A percentile compares a stretch with the other conserved stretches of the same genome.
Conservation (phyloP, 2,797 vertebrate genomes). For the Pterois miles region DNA sequence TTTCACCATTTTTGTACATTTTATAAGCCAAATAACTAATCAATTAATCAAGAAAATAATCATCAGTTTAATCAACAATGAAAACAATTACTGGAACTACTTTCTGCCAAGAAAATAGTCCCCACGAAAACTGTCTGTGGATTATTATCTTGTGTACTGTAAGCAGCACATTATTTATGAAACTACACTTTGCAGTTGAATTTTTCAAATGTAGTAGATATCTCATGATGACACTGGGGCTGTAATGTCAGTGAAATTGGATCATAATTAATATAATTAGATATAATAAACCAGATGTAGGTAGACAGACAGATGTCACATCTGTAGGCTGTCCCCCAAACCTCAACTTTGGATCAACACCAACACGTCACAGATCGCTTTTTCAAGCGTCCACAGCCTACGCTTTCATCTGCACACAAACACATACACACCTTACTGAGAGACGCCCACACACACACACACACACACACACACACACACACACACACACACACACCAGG, state of each 20-base stretch:
- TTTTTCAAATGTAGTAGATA: not conserved
- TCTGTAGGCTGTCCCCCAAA: constrained; percentile 47
- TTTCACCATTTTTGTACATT: too few relatives aligned
- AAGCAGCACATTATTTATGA: not conserved
- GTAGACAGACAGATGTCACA: not conserved
- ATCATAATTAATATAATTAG: not conserved
- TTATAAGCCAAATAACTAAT: too few relatives aligned
- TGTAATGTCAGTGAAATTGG: not conserved
- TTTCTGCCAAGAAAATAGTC: not conserved
- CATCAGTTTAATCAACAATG: too few relatives aligned
- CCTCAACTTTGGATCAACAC: constrained; percentile 51
- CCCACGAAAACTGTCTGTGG: not conserved
- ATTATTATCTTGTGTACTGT: not conserved
- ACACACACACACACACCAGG: constrained; percentile 25
- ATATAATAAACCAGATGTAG: not conserved
- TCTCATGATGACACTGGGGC: not conserved
- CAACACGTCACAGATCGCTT: constrained; percentile 49
- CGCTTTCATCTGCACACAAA: constrained; percentile 22
- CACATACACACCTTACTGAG: constrained; percentile 40
- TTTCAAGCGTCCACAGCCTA: constrained; percentile 31
- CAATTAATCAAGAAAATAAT: too few relatives aligned
- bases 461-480: not conserved
- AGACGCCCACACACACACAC: constrained; percentile 48
- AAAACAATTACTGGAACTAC: not conserved
- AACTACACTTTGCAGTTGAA: not conserved